A percentile compares a stretch with the other conserved stretches of the same genome.
phyloP scores from a whole-genome alignment of 2,113 vertebrate genomes.

The Pseudorhombus dupliciocellatus region DNA sequence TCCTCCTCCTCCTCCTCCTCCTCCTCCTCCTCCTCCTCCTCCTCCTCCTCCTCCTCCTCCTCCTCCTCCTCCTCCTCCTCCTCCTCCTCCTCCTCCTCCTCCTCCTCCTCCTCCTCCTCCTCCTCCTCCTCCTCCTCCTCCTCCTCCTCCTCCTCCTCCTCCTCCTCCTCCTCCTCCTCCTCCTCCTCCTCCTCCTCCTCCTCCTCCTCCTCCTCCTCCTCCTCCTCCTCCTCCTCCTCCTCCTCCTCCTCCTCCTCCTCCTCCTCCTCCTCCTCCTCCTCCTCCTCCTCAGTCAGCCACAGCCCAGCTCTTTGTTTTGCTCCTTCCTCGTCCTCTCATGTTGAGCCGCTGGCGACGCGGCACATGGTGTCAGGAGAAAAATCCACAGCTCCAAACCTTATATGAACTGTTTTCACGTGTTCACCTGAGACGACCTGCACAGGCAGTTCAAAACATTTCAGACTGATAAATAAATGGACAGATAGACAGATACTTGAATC shows the following conservation, averaged over 20 bases:
- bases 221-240: constrained; percentile 4
- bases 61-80: constrained; percentile 18
- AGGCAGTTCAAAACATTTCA: no score
- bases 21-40: constrained; percentile 19
- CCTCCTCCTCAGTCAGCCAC: constrained; percentile 26
- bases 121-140: constrained; percentile 11
- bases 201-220: constrained; percentile 22
- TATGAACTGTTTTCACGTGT: background rate
- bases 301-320: constrained; percentile 50
- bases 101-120: constrained; percentile 16
- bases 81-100: constrained; percentile 22
- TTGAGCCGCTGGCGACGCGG: constrained; percentile 3
- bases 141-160: constrained; percentile 19
- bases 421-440: no score
- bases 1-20: constrained; percentile 11
- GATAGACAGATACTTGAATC: no score
- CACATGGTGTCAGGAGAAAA: constrained; percentile 10
- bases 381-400: background rate
- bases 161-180: constrained; percentile 17
- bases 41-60: constrained; percentile 17
- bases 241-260: no score
- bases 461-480: no score
- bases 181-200: constrained; percentile 18
- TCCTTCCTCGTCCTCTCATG: constrained; percentile 18
- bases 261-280: constrained; percentile 25